A percentile compares a stretch with the other conserved stretches of the same genome.
Conservation (phyloP, 2,888 invertebrate species). For the Heliconius charithonia region DNA sequence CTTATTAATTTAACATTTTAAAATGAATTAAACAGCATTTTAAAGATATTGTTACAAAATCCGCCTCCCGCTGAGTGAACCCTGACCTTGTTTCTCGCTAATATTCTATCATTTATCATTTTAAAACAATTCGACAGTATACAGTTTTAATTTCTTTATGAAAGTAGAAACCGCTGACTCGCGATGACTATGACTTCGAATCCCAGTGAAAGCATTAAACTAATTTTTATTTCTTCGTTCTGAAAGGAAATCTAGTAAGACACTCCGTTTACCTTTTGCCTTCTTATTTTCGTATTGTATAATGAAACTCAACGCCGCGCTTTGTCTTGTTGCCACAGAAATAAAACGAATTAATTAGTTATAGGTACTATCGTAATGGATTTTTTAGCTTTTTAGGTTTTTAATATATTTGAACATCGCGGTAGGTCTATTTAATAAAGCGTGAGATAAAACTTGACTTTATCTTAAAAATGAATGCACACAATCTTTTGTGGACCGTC, state of each 20-base stretch:
- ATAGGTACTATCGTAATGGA: too few relatives aligned
- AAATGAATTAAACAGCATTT: too few relatives aligned
- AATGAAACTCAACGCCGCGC: not conserved
- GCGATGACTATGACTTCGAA: too few relatives aligned
- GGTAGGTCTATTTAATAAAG: slow-evolving; percentile 26
- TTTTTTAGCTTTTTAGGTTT: too few relatives aligned
- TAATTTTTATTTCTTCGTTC: too few relatives aligned
- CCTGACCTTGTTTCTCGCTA: not conserved
- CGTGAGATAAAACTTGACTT: slow-evolving; percentile 22
- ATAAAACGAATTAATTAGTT: not conserved
- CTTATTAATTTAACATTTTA: not conserved
- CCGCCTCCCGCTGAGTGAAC: not conserved
- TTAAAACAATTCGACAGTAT: not conserved
- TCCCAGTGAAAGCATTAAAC: too few relatives aligned
- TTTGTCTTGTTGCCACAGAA: not conserved
- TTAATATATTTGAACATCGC: not conserved
- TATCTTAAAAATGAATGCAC: slow-evolving; percentile 21
- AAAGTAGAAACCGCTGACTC: too few relatives aligned
- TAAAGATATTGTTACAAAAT: not conserved
- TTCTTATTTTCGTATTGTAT: too few relatives aligned
- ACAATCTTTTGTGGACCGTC: slow-evolving; percentile 10
- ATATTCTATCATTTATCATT: slow-evolving; percentile 1
- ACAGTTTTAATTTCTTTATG: too few relatives aligned
- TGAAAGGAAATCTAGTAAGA: too few relatives aligned
- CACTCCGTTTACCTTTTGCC: too few relatives aligned